phyloP scores from a whole-genome alignment of 2,113 vertebrate genomes.

The Anser brachyrhynchus region DNA sequence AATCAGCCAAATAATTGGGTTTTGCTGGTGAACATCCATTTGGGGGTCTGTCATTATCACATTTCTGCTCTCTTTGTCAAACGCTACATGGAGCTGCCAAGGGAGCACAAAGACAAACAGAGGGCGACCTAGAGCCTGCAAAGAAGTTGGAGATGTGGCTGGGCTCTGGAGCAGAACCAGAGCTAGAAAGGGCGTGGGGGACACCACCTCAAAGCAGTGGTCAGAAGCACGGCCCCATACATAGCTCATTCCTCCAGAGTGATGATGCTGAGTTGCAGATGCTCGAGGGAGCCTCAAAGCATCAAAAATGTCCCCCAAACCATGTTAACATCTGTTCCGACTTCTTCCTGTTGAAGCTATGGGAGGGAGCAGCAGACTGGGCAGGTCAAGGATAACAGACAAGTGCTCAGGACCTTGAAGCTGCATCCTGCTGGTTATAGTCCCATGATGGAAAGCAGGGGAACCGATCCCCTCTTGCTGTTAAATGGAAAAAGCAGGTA shows the following conservation, averaged over 20 bases:
- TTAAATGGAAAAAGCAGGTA: not conserved
- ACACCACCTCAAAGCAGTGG: not conserved
- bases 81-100: not conserved
- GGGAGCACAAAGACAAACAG: not conserved
- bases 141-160: not conserved
- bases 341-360: not conserved
- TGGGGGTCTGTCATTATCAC: not conserved
- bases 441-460: not conserved
- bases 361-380: not conserved
- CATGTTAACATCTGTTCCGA: not conserved
- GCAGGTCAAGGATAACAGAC: not conserved
- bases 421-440: not conserved
- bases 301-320: not conserved
- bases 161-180: not conserved
- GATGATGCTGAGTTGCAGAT: not conserved
- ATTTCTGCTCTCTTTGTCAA: not conserved
- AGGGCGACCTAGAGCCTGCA: fast-evolving
- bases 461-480: not conserved
- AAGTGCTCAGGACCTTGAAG: not conserved
- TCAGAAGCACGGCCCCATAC: not conserved
- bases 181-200: not conserved
- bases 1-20: not conserved
- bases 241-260: not conserved
- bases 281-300: not conserved
- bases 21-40: fast-evolving